Evolutionary conservation across 2,888 invertebrate species (phyloP), one percentile per base, ranked within the genome.

Genomic region (Tachina fera): DNA sequence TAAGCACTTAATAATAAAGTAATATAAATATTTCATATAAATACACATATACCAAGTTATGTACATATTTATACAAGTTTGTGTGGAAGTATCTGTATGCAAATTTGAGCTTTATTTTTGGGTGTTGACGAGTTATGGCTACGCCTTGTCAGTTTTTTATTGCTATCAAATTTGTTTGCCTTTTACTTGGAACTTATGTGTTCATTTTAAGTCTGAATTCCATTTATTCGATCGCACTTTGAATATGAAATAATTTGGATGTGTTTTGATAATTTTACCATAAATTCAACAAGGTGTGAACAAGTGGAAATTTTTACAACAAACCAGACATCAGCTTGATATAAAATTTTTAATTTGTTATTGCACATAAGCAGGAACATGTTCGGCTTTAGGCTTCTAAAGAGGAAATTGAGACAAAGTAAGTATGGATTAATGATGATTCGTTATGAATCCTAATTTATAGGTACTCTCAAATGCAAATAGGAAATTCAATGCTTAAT

Each of bases 41-140:
- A 53, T 19, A 31, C 31, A 31, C 31, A 5, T 53, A 16, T 9
- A 51, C 1, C 1, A n/a, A n/a, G n/a, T n/a, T n/a, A n/a, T n/a
- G 2, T 58, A 51, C 47, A 43, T 43, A 45, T 63, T 45, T 31
- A 49, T 65, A 31, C 1, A 6, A 6, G 39, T 63, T 53, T 16
- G 16, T 16, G 41, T 65, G 31, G 31, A 5, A 31, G 6, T 31
- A 31, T 31, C 31, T 10, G 60, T 61, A n/a, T 14, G 9, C 63
- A 31, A 22, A 70, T 47, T 39, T 43, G 31, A 14, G n/a, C 39
- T 56, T n/a, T 31, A 49, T 31, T 79, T 90, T 90, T 81, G 90
- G 91, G 91, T 90, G 91, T 90, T 90, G 90, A 91, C 91, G 89
- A 91, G 90, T 91, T 91, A 91, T 90, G 90, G 91, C 87, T 90